Percentiles rank a stretch among this genome's conserved stretches.
These are phyloP conservation scores for Parazoanthus atlanticus DNA, from an alignment of 92 coral and sea anemone species.

Conservation along the genomic window DNA sequence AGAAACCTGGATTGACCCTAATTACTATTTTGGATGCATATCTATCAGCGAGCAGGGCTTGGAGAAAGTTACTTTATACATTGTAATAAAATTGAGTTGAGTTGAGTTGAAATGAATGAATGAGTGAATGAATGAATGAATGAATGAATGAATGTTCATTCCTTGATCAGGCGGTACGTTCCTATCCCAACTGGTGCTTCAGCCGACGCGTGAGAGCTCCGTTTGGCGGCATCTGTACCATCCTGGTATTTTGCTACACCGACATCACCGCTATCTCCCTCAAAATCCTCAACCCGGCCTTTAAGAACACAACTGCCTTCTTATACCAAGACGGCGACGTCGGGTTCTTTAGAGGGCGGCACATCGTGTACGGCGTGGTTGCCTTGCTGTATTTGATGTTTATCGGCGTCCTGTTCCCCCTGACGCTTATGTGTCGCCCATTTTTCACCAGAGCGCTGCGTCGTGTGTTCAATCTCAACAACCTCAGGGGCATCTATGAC, in stretches of 20 bases:
- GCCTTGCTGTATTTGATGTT: conserved; percentile 66
- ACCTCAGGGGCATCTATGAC: conserved; percentile 71
- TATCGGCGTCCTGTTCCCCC: conserved; percentile 80
- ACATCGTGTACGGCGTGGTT: conserved; percentile 67
- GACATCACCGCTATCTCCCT: conserved; percentile 74
- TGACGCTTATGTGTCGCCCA: conserved; percentile 77
- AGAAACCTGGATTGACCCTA: no score
- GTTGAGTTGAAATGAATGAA: no score
- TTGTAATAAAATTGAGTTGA: no score
- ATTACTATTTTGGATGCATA: no score
- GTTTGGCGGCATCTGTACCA: conserved; percentile 85
- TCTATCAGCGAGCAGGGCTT: no score
- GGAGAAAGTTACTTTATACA: no score
- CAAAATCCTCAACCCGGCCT: conserved; percentile 67
- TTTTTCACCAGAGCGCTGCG: conserved; percentile 67
- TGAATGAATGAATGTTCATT: no score
- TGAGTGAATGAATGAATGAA: no score
- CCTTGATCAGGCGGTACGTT: conserved; percentile 41
- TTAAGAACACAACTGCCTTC: conserved; percentile 25
- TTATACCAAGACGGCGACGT: conserved; percentile 71
- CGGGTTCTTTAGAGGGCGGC: conserved; percentile 67
- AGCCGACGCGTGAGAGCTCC: conserved; percentile 68
- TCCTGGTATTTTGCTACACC: conserved; percentile 90
- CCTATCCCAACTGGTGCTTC: conserved; percentile 73
- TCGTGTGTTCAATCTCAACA: conserved; percentile 70